phyloP scores from a whole-genome alignment of 2,113 vertebrate species.

The Heterochromis multidens region DNA sequence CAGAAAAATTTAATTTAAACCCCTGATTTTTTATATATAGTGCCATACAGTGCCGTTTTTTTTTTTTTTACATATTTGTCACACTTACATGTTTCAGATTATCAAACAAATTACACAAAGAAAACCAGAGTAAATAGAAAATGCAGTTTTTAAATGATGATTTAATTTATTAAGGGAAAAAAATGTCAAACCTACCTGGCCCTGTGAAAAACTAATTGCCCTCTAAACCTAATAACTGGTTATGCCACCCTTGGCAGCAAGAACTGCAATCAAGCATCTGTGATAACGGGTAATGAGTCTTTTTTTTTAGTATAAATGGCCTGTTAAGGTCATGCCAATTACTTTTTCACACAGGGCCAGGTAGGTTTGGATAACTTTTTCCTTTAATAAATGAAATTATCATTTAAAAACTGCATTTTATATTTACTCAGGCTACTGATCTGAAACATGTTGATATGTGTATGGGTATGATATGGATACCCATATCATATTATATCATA shows the following conservation, averaged over 20 bases:
- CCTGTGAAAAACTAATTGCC: no score
- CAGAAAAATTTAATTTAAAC: no score
- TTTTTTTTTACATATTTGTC: background rate
- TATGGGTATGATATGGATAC: no score
- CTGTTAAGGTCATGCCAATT: no score
- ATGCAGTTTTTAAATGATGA: background rate
- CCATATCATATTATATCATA: no score
- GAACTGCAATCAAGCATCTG: background rate
- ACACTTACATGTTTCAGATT: background rate
- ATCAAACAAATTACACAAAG: background rate
- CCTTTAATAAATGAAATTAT: background rate
- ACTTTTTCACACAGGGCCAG: background rate
- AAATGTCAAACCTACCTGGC: background rate
- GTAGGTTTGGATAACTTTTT: background rate
- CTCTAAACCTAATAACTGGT: no score
- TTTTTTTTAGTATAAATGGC: no score
- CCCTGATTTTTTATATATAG: no score
- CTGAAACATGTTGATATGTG: background rate
- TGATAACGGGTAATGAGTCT: no score
- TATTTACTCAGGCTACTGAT: background rate
- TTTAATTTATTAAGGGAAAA: background rate
- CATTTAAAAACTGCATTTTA: background rate
- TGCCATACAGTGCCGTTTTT: no score
- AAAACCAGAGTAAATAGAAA: background rate
- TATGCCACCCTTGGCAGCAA: background rate